Evolutionary conservation across 2,888 invertebrate species (phyloP), one percentile per base, ranked within the genome.

Genomic region (Scaptomyza flava): DNA sequence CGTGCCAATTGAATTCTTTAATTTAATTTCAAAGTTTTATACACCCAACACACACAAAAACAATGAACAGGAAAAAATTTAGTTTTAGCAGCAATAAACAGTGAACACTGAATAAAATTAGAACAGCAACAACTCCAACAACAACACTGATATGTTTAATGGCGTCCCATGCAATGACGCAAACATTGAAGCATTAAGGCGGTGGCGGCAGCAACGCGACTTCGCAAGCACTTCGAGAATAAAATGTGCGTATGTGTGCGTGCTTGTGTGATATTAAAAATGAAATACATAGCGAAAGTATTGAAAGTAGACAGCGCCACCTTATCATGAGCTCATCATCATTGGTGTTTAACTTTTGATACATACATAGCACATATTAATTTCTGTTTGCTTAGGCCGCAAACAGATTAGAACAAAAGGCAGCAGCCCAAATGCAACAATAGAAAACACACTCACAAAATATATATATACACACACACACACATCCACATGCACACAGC

Each of bases 251-350:
- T 41, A 12, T 45, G 36, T 46, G 23, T 14, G 48, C 8, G 20
- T 58, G 60, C 8, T 61, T 36, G 36, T 42, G 38, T 47, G 38
- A 36, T 36, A 54, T 41, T 56, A 54, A 38, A 68, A 56, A 33
- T 36, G 14, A 50, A 50, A 50, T 11, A 50, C n/a, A 23, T 8
- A 51, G 43, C 31, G 36, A 33, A 63, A 63, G 63, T 66, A 50
- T 66, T 66, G 33, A 34, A 38, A 60, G 31, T n/a, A 33, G 42
- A 33, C 12, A 42, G 36, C 11, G 38, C 54, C 53, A 63, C 63
- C 72, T 77, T 77, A 75, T 75, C 75, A 72, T 75, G 75, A 75
- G 72, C 75, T 75, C 75, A 75, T 75, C 74, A 66, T 47, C 27
- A 27, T 45, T 45, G 51, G 38, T 7, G n/a, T 34, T 9, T 12